Base-by-base conservation (phyloP, 2,888 invertebrate genomes). In the Polymixis lichenea region DNA sequence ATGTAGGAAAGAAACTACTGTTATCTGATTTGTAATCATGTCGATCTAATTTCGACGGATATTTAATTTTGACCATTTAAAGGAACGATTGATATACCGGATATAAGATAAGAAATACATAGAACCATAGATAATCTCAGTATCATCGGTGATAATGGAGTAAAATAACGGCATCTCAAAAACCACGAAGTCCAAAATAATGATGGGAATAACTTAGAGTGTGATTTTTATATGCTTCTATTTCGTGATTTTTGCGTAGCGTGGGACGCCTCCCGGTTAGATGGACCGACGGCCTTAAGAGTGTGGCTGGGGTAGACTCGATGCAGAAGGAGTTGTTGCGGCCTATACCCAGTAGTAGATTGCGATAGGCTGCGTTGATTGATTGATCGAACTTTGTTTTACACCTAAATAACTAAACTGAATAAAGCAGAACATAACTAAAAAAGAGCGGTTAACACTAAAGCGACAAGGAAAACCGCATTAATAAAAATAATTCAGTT, bases 381-480 rank as follows among this genome's bases (percentile, higher is more conserved):
- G 38, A 38, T 3, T 38, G 38, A 38, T 38, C 5, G 38, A 38
- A 38, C 38, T 38, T 38, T 38, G 38, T 46, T 51, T 19, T 51
- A 51, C 51, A 8, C 51, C 1, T 51, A 19, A 19, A 51, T 19
- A 51, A 51, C 7, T 1, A 51, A 51, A 51, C 51, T 5, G 2
- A 17, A 51, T 19, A 51, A 51, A 51, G 1, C 38, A 38, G 38
- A 38, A 4, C 19, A 19, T 8, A 19, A 2, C 25, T 60, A 66
- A 66, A 67, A 56, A 62, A 51, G 15, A 46, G 7, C 66, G 46
- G 58, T 28, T 4, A 60, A 60, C 49, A 67, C 17, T 13, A 66
- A 83, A 75, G 58, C 28, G 62, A 71, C 53, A 61, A 76, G 46
- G 62, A 73, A 76, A 83, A 76, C 84, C 77, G 61, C 80, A 60